Base-by-base conservation (phyloP, 2,797 vertebrate genomes). In the Aselliscus stoliczkanus region DNA sequence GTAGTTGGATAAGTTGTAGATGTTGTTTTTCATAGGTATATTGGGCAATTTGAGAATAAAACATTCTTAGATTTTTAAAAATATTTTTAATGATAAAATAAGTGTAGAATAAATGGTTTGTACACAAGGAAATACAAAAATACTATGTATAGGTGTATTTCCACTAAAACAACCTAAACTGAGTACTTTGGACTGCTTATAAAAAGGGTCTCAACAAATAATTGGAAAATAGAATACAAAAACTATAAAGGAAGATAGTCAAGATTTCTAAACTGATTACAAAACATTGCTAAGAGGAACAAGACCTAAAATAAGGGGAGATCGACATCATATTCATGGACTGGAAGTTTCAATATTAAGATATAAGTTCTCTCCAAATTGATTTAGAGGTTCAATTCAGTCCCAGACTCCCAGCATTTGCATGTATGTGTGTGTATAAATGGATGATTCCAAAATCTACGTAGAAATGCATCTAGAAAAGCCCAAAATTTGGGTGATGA, bases 81-180 rank as follows among this genome's bases (percentile, higher is more conserved):
- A 52, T 92, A 64, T 70, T 88, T 88, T 92, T 76, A 85, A 50
- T 65, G 31, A 77, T 62, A 69, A 95, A 92, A 13, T 91, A 67
- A 75, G 27, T 76, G 1, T 83, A 70, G 20, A 62, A 79, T 31
- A 79, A 84, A 79, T 73, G 54, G 31, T 93, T 79, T 79, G 21
- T 60, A 42, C 21, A 39, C 27, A 93, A 89, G 64, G 21, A 58
- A 72, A 89, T 95, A 69, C 42, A 69, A 60, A 83, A 83, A n/a
- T 50, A 50, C n/a, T 56, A 77, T 62, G 15, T 44, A 65, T 27
- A 80, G 39, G 4, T 65, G 0, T 52, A 85, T 52, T 89, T 95
- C 56, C 72, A 60, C 75, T 67, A 73, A 93, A 93, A 85, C 17
- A 10, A n/a, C 39, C 27, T 80, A 73, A 60, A 31, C 47, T 20